phyloP scores from a whole-genome alignment of 2,888 invertebrate genomes.

The Monoplex corrugatus region DNA sequence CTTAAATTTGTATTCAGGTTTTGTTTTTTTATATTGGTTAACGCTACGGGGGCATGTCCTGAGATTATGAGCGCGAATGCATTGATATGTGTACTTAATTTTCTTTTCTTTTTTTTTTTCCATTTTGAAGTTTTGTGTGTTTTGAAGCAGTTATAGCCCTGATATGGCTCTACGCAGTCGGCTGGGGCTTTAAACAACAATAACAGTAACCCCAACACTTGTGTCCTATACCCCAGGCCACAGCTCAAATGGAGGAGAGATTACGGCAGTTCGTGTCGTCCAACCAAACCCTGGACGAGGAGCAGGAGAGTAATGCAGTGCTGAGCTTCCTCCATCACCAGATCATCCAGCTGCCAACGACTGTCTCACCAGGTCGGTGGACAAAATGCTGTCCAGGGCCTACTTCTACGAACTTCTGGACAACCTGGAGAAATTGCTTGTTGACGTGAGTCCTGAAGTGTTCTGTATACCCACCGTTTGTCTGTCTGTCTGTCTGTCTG shows the following conservation, averaged over 20 bases:
- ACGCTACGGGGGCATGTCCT: no score
- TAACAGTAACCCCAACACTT: no score
- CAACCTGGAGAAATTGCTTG: conserved; percentile 94
- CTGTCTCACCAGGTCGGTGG: conserved; percentile 96
- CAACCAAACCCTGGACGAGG: conserved; percentile 84
- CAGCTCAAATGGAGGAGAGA: conserved; percentile 98
- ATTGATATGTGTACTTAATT: no score
- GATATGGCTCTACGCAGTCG: no score
- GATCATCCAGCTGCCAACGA: conserved; percentile 95
- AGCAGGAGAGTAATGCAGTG: conserved; percentile 85
- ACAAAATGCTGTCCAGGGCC: conserved; percentile 95
- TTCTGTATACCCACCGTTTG: no score
- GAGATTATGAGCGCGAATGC: no score
- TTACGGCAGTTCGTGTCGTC: conserved; percentile 90
- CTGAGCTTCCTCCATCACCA: conserved; percentile 96
- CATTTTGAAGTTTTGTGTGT: no score
- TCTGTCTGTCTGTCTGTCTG: background rate
- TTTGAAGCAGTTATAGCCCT: no score
- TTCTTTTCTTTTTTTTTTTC: no score
- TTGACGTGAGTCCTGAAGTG: conserved; percentile 89
- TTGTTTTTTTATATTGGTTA: no score
- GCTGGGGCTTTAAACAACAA: no score
- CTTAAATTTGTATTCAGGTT: no score
- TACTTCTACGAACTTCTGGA: conserved; percentile 99
- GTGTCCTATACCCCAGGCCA: conserved; percentile 85